Conservation (phyloP, 2,113 vertebrate genomes). For the Pomatostomus ruficeps region DNA sequence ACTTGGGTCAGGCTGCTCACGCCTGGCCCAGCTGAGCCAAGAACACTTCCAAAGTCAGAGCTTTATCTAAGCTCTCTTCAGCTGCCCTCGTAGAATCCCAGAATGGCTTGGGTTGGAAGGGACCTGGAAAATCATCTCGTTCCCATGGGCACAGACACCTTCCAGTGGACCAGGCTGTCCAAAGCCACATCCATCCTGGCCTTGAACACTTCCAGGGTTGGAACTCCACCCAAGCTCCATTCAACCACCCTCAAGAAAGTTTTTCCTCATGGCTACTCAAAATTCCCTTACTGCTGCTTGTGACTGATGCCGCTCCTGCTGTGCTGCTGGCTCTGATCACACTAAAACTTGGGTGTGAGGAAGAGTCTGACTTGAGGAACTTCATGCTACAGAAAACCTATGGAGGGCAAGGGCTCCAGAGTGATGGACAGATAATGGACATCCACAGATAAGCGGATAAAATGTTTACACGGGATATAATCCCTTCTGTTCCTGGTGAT, state of each 20-base stretch:
- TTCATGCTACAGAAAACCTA: background rate
- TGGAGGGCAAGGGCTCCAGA: background rate
- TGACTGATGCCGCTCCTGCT: background rate
- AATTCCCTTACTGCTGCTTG: background rate
- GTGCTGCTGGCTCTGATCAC: background rate
- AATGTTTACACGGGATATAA: conserved; percentile 23
- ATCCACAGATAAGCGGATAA: conserved; percentile 28
- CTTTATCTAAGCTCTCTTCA: background rate
- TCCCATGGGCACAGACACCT: background rate
- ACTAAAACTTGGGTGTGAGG: background rate
- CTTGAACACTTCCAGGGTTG: background rate
- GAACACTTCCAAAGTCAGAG: background rate
- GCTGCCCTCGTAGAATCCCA: background rate
- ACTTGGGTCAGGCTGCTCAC: background rate
- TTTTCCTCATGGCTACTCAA: background rate
- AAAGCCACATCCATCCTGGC: background rate
- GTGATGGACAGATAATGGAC: conserved; percentile 30
- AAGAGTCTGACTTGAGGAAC: background rate
- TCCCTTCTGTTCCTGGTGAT: conserved; percentile 49
- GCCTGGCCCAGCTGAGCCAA: background rate
- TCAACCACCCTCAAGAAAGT: background rate
- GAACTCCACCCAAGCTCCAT: background rate
- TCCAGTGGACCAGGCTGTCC: background rate
- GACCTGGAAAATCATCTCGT: background rate
- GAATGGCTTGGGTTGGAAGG: background rate